Evolutionary conservation across 2,113 vertebrate genomes (phyloP).

Genomic region (Onychostoma macrolepis): DNA sequence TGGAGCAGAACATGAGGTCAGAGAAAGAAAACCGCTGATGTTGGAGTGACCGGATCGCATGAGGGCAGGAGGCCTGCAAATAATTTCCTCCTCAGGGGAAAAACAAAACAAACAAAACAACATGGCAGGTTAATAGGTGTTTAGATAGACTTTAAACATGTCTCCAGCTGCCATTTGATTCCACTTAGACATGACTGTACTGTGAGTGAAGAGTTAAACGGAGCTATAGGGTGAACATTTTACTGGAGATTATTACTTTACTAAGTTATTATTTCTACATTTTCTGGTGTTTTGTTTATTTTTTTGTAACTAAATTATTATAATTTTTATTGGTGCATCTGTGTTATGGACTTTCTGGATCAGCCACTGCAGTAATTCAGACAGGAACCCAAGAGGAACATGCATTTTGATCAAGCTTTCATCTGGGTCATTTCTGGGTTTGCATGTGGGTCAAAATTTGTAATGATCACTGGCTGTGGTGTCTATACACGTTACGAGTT

Average conservation of each 20-base stretch:
- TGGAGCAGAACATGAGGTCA: constrained; percentile 58
- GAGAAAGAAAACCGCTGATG: constrained; percentile 54
- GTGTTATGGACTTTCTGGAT: neutral
- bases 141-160: constrained; percentile 65
- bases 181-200: constrained; percentile 1
- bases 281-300: neutral
- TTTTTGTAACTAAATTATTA: too few species aligned
- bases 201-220: neutral
- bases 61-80: constrained; percentile 62
- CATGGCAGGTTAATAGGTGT: constrained; percentile 65
- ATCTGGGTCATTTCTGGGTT: neutral
- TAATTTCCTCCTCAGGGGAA: constrained; percentile 65
- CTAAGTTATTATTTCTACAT: neutral
- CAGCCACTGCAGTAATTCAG: neutral
- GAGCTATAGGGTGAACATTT: neutral
- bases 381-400: neutral
- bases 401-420: neutral
- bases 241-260: too few species aligned
- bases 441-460: neutral
- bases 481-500: constrained; percentile 45
- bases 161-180: constrained; percentile 51
- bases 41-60: constrained; percentile 55
- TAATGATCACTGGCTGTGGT: neutral
- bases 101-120: constrained; percentile 71
- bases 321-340: neutral